Conservation (phyloP, 2,113 vertebrate genomes). For the Eulacestoma nigropectus region DNA sequence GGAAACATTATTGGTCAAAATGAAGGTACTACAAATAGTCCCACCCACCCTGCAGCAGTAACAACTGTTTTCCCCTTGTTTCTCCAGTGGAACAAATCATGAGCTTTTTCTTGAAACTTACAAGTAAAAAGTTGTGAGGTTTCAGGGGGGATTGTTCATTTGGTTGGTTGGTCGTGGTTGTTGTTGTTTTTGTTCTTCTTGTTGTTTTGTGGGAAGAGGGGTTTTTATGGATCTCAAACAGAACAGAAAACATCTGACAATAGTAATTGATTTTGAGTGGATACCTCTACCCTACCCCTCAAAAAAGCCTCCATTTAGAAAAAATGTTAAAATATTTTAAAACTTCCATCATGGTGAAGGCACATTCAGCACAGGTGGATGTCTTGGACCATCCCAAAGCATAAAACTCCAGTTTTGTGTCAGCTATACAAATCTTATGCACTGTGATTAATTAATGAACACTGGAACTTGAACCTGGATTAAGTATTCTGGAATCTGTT, state of each 20-base stretch:
- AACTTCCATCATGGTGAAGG: neutral
- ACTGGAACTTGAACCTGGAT: neutral
- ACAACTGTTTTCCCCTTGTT: neutral
- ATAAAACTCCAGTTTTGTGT: neutral
- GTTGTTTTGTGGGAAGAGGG: neutral
- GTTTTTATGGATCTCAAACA: neutral
- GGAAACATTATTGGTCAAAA: neutral
- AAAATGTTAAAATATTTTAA: neutral
- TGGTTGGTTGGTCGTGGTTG: neutral
- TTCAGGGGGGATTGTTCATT: rapidly evolving
- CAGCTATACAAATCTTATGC: neutral
- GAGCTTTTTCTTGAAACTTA: neutral
- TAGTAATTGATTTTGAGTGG: neutral
- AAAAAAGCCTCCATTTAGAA: rapidly evolving
- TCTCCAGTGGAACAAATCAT: neutral
- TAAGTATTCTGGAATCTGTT: neutral
- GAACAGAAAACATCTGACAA: neutral
- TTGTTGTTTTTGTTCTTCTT: neutral
- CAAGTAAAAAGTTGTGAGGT: neutral
- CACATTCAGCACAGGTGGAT: neutral
- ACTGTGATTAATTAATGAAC: neutral
- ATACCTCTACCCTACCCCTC: neutral
- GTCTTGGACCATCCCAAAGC: neutral
- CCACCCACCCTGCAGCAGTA: neutral
- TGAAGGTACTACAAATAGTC: neutral